Evolutionary conservation across 2,797 vertebrate genomes (phyloP).

Genomic region (Kryptolebias ocellatus): DNA sequence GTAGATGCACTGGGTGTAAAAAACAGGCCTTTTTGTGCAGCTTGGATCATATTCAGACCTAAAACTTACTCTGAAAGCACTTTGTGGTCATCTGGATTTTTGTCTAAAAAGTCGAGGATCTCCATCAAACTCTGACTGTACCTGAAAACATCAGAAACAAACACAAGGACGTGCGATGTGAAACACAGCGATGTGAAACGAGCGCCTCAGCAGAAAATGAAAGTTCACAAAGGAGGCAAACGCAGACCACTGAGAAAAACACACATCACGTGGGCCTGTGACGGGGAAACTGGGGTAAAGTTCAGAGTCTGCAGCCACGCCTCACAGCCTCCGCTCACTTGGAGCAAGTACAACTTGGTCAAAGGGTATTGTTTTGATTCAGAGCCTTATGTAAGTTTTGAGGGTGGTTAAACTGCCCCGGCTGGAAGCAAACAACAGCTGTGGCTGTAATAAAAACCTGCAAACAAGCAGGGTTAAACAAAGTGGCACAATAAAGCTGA

Average conservation of each 20-base stretch:
- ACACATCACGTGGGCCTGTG: conserved; percentile 44
- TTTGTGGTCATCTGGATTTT: conserved; percentile 87
- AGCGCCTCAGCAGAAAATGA: not conserved
- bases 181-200: not conserved
- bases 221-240: conserved; percentile 8
- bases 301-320: conserved; percentile 54
- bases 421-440: conserved; percentile 27
- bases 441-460: conserved; percentile 2
- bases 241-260: conserved; percentile 29
- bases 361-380: conserved; percentile 41
- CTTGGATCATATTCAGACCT: not conserved
- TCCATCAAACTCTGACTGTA: conserved; percentile 95
- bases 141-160: conserved; percentile 71
- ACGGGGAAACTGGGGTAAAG: conserved; percentile 72
- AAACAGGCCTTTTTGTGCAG: not conserved
- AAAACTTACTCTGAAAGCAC: conserved; percentile 88
- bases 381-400: conserved; percentile 8
- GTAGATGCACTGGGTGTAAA: not conserved
- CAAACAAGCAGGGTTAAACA: not conserved
- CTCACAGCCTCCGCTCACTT: conserved; percentile 13
- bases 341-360: conserved; percentile 61
- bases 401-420: not conserved
- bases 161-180: not conserved
- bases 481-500: not conserved
- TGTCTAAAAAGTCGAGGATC: conserved; percentile 91